phyloP scores from a whole-genome alignment of 2,888 invertebrate genomes.

The Parnassius mnemosyne region DNA sequence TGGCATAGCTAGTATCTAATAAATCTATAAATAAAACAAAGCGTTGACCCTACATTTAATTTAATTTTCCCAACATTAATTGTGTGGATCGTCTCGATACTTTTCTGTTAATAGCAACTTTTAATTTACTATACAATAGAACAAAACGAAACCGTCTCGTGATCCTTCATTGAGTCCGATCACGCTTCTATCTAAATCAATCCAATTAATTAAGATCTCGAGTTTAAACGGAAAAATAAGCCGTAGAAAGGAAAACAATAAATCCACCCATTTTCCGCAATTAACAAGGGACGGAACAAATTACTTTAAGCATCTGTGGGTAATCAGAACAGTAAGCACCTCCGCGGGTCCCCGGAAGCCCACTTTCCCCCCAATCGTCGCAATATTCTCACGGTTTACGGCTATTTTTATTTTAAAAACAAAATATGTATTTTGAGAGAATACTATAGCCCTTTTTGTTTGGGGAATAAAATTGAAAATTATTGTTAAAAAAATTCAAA shows the following conservation, averaged over 20 bases:
- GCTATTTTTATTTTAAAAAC: no score
- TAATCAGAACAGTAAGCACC: constrained; percentile 47
- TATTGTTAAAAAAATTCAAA: no score
- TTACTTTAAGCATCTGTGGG: constrained; percentile 68
- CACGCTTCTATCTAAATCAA: constrained; percentile 39
- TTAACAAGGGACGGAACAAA: constrained; percentile 67
- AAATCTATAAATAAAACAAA: no score
- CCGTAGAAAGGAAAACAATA: constrained; percentile 71
- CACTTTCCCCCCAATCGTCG: constrained; percentile 51
- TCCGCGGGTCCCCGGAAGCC: constrained; percentile 47
- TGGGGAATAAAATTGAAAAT: no score
- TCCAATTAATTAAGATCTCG: constrained; percentile 42
- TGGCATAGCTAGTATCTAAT: no score
- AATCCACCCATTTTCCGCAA: constrained; percentile 72
- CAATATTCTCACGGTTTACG: constrained; percentile 28
- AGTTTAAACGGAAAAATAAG: constrained; percentile 49
- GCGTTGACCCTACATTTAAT: no score
- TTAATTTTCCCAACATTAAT: no score
- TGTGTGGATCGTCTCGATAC: background rate
- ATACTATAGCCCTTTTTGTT: no score
- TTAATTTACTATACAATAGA: constrained; percentile 6
- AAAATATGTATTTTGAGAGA: no score
- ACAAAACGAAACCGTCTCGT: constrained; percentile 26
- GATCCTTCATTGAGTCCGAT: constrained; percentile 31
- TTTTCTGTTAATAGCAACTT: constrained; percentile 9